Evolutionary conservation across 2,113 vertebrate genomes (phyloP).

Genomic region (Marmota monax): DNA sequence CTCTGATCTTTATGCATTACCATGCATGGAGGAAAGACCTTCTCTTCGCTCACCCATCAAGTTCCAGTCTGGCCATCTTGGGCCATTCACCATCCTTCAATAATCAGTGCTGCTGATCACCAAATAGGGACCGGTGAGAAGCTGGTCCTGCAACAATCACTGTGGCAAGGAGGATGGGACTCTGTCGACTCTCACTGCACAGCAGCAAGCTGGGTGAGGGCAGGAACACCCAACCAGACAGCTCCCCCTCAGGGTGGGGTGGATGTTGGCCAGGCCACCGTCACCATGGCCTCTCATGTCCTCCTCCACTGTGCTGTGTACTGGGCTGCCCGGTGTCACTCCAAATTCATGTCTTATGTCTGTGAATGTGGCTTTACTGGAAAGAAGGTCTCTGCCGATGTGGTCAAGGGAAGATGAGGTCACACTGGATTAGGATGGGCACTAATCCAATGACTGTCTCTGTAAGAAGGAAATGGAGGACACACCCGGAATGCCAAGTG

Average conservation of each 20-base stretch:
- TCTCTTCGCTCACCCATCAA: neutral
- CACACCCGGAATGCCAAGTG: neutral
- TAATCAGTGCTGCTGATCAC: neutral
- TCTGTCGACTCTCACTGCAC: rapidly evolving
- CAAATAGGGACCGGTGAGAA: no score
- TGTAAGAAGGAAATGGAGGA: neutral
- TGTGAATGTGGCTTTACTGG: neutral
- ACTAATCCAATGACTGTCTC: neutral
- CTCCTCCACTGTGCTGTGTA: neutral
- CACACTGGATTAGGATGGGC: neutral
- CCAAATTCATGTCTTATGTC: neutral
- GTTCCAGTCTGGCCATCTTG: no score
- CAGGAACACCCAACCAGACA: rapidly evolving
- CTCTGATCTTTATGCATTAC: neutral
- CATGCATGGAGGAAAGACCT: neutral
- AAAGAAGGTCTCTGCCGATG: neutral
- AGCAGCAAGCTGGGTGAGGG: neutral
- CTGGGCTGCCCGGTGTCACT: neutral
- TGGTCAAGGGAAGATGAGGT: neutral
- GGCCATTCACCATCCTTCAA: neutral
- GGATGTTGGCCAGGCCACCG: neutral
- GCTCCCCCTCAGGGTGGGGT: neutral
- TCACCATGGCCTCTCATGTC: no score
- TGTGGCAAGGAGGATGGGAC: neutral
- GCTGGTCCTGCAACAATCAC: neutral